Conservation (phyloP, 2,888 invertebrate genomes). For the Ctena decussata region DNA sequence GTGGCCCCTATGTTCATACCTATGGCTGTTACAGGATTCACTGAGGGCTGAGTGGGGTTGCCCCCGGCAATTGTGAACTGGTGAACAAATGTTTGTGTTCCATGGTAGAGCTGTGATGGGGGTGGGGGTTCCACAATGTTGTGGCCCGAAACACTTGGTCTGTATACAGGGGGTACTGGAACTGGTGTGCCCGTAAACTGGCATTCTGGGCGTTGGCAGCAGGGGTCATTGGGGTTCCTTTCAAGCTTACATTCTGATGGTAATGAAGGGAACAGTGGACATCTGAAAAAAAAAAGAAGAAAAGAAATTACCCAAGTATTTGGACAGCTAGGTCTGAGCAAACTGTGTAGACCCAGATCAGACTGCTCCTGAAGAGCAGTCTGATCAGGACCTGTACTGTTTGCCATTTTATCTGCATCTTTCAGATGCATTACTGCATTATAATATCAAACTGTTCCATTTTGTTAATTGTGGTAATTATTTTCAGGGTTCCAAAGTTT, state of each 20-base stretch:
- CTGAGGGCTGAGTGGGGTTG: conserved; percentile 45
- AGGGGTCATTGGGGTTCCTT: conserved; percentile 72
- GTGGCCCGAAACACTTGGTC: conserved; percentile 68
- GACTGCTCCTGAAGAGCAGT: too few species aligned
- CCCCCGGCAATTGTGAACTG: conserved; percentile 57
- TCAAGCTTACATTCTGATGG: conserved; percentile 72
- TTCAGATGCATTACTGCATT: too few species aligned
- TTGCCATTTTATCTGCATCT: too few species aligned
- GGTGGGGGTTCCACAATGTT: conserved; percentile 72
- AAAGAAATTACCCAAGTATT: too few species aligned
- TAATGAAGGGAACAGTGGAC: conserved; percentile 73
- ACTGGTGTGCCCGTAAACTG: conserved; percentile 68
- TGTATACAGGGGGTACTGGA: conserved; percentile 71
- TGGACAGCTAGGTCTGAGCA: too few species aligned
- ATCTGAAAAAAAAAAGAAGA: too few species aligned
- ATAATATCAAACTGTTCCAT: too few species aligned
- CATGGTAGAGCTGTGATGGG: conserved; percentile 67
- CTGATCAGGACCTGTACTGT: too few species aligned
- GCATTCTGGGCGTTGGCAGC: conserved; percentile 75
- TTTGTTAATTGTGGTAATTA: too few species aligned
- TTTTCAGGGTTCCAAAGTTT: too few species aligned
- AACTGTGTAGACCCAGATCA: too few species aligned
- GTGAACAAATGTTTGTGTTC: conserved; percentile 60
- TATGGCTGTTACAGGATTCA: not conserved
- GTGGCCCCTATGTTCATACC: not conserved